Evolutionary conservation across 2,113 vertebrate genomes (phyloP), one percentile per base, ranked within the genome.

Genomic region (Chlamydotis undulata): DNA sequence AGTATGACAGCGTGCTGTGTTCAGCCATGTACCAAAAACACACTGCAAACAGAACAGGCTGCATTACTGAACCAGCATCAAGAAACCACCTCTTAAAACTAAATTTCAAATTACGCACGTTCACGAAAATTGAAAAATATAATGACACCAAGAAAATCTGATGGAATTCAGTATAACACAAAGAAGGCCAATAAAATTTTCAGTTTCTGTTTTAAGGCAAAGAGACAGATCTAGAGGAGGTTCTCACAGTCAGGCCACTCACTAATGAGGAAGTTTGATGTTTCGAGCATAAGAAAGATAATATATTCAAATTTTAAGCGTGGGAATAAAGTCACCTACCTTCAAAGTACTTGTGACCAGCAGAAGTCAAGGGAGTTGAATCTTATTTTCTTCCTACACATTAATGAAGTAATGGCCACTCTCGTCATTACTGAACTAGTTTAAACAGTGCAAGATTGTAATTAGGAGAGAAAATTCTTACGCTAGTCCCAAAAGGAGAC

Each of bases 201-300:
- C 55, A 43, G 17, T 83, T 95, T 83, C 64, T 93, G 16, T 84
- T 89, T 59, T 77, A 87, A 64, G 56, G n/a, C 56, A 60, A 85
- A 83, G 67, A 91, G 5, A 4, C 43, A 82, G 37, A 82, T 79
- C 13, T 65, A 87, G 49, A 57, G 18, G 22, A 35, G 47, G 41
- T 79, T 95, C 74, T 89, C 94, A 83, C 14, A 56, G 18, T 31
- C 53, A 77, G 31, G 24, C 59, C 75, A 43, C 37, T 80, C 75
- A 43, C 37, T 80, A 63, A 41, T 41, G 87, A 94, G 77, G 70
- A 94, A 87, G 45, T 63, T 21, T 43, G 35, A 59, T 23, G 6
- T 87, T 94, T 83, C 4, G 4, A 77, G 50, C 63, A 70, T 43
- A 83, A 65, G 87, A 89, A 43, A 80, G 9, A 57, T 1, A 74